Conservation (phyloP, 1,140 invertebrate genomes). For the Solen grandis region DNA sequence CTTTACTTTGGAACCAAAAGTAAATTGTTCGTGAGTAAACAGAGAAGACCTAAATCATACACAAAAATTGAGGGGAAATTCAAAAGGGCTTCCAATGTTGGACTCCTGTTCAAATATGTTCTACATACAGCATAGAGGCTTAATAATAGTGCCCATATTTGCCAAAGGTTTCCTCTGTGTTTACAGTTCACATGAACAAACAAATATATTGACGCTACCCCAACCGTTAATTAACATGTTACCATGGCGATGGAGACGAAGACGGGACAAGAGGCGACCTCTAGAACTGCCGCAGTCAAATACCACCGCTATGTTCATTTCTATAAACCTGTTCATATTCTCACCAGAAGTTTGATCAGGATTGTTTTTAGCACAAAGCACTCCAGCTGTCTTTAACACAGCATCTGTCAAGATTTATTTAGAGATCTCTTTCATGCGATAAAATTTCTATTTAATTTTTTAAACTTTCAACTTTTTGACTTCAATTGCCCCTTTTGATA, state of each 20-base stretch:
- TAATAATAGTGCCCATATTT: slow-evolving; percentile 34
- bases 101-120: slow-evolving; percentile 36
- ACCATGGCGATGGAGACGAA: neutral
- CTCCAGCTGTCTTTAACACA: too few relatives aligned
- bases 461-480: too few relatives aligned
- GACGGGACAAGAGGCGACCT: too few relatives aligned
- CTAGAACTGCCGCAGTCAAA: too few relatives aligned
- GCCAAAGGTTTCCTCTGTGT: slow-evolving; percentile 21
- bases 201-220: slow-evolving; percentile 22
- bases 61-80: slow-evolving; percentile 47
- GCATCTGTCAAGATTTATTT: too few relatives aligned
- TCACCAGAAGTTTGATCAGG: too few relatives aligned
- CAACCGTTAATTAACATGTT: neutral
- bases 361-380: too few relatives aligned
- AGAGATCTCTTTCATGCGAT: too few relatives aligned
- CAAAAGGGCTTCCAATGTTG: slow-evolving; percentile 4
- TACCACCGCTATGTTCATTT: too few relatives aligned
- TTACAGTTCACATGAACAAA: slow-evolving; percentile 35
- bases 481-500: too few relatives aligned
- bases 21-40: slow-evolving; percentile 33
- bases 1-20: slow-evolving; percentile 33
- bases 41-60: slow-evolving; percentile 28
- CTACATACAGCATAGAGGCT: slow-evolving; percentile 7
- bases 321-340: too few relatives aligned
- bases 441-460: too few relatives aligned